Evolutionary conservation across 2,888 invertebrate genomes (phyloP), one percentile per base, ranked within the genome.

Genomic region (Seira sanloemensis): DNA sequence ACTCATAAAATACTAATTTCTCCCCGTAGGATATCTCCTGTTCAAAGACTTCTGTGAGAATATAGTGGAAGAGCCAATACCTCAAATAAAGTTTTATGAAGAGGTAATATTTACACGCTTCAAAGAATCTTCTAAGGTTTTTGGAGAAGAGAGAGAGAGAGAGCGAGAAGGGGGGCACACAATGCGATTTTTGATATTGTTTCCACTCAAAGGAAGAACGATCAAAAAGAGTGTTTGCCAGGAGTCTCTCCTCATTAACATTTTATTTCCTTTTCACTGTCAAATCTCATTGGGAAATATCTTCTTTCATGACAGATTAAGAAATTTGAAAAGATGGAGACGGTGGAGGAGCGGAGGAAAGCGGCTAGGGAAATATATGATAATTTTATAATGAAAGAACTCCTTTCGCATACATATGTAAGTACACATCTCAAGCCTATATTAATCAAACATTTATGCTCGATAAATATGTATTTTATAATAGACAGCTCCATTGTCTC

Each of bases 11-110:
- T n/a, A n/a, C n/a, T n/a, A n/a, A n/a, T 90, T 91, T 92, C 92
- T 91, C 94, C 94, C 18, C n/a, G 80, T 94, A 98, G 98, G 98
- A 91, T 99, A 97, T 94, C 94, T 98, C 92, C 94, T 99, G 92
- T 99, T 99, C 94, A 99, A 99, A 94, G 99, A 99, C 93, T 99
- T 97, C 93, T 99, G 99, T 93, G 98, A 98, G 93, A 97, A 96
- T 92, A 94, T 96, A 90, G 96, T 96, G 91, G 98, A 98, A 90
- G 98, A 98, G 92, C 96, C 97, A 90, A 96, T 98, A 92, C 98
- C 98, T 91, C 98, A 99, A 92, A 94, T 99, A 91, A 96, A 97
- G 92, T 99, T 99, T 94, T 99, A 99, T 93, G 99, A 99, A 94
- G 98, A 99, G 95, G 98, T 98, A 21, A 65, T 2, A 12, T 72